Base-by-base conservation (phyloP, 2,888 invertebrate genomes). In the Drosophila robusta region DNA sequence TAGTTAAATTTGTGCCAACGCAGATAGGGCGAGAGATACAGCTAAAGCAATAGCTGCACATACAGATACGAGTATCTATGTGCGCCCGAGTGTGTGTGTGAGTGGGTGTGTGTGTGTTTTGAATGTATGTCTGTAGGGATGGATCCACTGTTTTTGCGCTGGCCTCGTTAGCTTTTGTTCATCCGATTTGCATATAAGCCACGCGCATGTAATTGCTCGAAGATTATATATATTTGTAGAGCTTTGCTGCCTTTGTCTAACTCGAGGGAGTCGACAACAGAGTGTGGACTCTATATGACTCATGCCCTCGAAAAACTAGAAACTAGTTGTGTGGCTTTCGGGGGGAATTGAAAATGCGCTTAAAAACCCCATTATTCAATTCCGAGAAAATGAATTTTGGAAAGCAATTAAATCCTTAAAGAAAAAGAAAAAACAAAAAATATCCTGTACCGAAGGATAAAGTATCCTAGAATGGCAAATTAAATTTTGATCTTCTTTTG, bases 171-270 rank as follows among this genome's bases (percentile, higher is more conserved):
- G 70, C 78, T 62, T 62, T 73, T 73, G 68, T 73, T 75, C 67
- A 26, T 63, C 57, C 73, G 68, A 75, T 75, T 75, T 75, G 78
- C 75, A 75, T 75, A 77, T 71, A 75, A 77, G 52, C 77, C 78
- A 72, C 67, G 77, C 78, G 62, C 73, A 58, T 75, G 62, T 77
- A 75, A 77, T 67, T 57, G 78, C 75, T 75, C 38, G 32, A 72
- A 75, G 73, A 75, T 77, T 77, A 72, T 72, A 77, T 62, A 55
- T 39, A 8, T 65, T 24, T 66, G 46, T 70, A 32, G 29, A 42
- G 42, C 47, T 42, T 38, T 24, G 26, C 32, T 29, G 56, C 32
- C 42, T 67, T 56, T 56, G 55, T 66, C 56, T 55, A 41, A 38
- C 46, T 52, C 26, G 34, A 63, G 49, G 46, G 34, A 47, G 29